Percentiles rank a stretch among this genome's conserved stretches.
These are phyloP conservation scores for Atta colombica DNA, from an alignment of 1,140 invertebrate species.

Conservation along the genomic window DNA sequence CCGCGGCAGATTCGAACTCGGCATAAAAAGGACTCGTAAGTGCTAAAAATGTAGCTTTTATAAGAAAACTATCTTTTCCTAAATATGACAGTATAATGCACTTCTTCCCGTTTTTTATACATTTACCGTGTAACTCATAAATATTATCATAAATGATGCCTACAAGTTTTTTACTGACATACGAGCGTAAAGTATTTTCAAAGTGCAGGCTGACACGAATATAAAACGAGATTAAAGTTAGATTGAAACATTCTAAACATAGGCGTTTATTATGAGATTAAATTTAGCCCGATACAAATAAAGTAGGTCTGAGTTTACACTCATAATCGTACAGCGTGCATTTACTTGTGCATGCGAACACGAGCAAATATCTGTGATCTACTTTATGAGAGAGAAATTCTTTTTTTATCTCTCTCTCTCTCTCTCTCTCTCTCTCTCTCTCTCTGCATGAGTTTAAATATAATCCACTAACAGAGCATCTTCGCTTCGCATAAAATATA, in stretches of 20 bases:
- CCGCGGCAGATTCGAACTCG: neutral
- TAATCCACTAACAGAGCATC: conserved; percentile 8
- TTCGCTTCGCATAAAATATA: neutral
- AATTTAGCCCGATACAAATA: conserved; percentile 32
- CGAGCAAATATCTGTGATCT: neutral
- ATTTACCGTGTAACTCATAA: neutral
- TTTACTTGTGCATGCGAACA: neutral
- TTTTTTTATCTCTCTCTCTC: neutral
- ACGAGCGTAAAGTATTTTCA: neutral
- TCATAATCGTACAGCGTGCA: neutral
- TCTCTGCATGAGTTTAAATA: conserved; percentile 22
- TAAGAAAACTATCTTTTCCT: conserved; percentile 18
- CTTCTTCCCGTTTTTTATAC: neutral
- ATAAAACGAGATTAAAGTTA: conserved; percentile 15
- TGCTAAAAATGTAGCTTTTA: conserved; percentile 32
- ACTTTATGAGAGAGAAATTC: neutral
- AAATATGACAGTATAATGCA: neutral
- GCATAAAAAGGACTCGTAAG: neutral
- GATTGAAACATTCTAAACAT: conserved; percentile 11
- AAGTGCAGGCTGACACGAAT: neutral
- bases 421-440: too few species aligned
- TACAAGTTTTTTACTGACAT: neutral
- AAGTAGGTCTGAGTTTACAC: conserved; percentile 28
- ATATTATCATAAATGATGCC: neutral
- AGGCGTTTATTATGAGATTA: conserved; percentile 8